Base-by-base conservation (phyloP, 1,140 invertebrate species). In the Papilio dardanus region DNA sequence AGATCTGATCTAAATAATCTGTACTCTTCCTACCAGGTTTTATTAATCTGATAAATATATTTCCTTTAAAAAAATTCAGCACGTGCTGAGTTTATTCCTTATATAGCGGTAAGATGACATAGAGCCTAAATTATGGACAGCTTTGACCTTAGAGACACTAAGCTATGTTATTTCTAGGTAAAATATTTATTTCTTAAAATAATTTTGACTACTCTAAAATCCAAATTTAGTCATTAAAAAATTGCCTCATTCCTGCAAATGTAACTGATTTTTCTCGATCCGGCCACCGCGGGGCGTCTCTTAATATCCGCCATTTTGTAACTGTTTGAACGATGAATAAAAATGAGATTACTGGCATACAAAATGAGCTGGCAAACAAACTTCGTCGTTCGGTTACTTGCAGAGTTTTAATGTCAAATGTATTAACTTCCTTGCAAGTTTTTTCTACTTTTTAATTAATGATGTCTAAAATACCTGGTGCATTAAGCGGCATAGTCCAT, bases 291-390 rank as follows among this genome's bases (percentile, higher is more conserved):
- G 24, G 54, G 24, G 54, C 28, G 54, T 62, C 54, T 58, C 54
- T 62, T 62, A 62, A 62, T 62, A 62, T 62, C 54, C 54, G 21
- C 54, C 54, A 62, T 62, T 62, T 62, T 62, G 54, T 62, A 62
- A 62, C 21, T 62, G 50, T 24, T 58, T 58, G 54, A 62, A 62
- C 54, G 54, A 62, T 62, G 54, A 62, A 62, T 62, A 62, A 62
- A 62, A 62, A 62, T 62, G 54, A 62, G 54, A 62, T 62, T 62
- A 54, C 50, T 54, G 50, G 50, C 50, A 54, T 54, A 54, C 16
- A 12, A 28, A 54, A 54, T 54, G 50, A 54, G 50, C 50, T 54
- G 21, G 19, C 50, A 54, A 24, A 21, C 50, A 54, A 54, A 54
- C 50, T 54, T 54, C 7, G 19, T 54, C 50, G 8, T 54, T 24